Conservation (phyloP, 2,113 vertebrate genomes). For the Vulpes lagopus region DNA sequence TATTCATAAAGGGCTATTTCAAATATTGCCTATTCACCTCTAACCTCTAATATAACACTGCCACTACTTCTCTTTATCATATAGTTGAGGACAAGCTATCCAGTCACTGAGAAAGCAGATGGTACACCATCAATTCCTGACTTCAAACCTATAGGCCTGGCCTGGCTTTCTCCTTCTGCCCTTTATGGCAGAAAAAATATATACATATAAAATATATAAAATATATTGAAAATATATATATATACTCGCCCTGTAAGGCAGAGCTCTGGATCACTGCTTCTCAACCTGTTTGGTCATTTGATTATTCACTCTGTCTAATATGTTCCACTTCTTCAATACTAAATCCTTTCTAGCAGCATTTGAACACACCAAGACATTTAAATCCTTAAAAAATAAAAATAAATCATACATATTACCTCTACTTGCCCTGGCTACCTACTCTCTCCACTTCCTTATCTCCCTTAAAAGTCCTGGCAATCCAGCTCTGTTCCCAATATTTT, state of each 20-base stretch:
- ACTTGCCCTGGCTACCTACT: not conserved
- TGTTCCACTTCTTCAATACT: not conserved
- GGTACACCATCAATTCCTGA: rapidly evolving
- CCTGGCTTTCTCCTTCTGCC: not conserved
- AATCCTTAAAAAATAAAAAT: not conserved
- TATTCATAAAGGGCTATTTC: not conserved
- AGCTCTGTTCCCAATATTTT: not conserved
- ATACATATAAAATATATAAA: too few species aligned
- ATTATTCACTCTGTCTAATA: not conserved
- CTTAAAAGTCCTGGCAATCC: not conserved
- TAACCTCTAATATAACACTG: not conserved
- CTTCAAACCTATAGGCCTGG: not conserved
- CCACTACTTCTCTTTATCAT: not conserved
- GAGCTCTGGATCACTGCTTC: not conserved
- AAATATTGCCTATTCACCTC: not conserved
- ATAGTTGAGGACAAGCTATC: not conserved
- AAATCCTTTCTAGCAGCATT: not conserved
- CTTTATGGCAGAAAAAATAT: too few species aligned
- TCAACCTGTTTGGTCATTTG: not conserved
- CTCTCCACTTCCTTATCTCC: not conserved
- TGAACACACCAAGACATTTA: not conserved
- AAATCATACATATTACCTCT: not conserved
- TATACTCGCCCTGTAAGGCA: not conserved
- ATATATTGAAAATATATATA: too few species aligned
- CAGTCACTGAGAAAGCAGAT: not conserved